A percentile compares a stretch with the other conserved stretches of the same genome.
These are phyloP conservation scores for Microcebus jonahi DNA, from an alignment of 2,113 vertebrate species.

Conservation along the genomic window DNA sequence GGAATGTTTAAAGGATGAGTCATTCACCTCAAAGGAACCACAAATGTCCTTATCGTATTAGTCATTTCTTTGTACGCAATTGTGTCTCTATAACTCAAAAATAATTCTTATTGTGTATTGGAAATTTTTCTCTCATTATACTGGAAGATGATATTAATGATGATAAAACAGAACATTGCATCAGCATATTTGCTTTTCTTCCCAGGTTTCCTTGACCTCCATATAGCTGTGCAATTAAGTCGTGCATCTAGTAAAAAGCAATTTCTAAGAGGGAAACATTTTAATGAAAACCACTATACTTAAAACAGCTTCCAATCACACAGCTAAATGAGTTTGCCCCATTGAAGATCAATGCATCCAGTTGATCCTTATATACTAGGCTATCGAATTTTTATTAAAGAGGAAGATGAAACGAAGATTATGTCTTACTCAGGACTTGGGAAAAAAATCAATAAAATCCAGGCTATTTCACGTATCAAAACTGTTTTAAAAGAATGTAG, in stretches of 20 bases:
- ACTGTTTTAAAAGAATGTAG: background rate
- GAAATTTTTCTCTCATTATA: background rate
- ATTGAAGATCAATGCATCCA: background rate
- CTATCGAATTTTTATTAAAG: background rate
- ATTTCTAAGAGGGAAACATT: conserved; percentile 27
- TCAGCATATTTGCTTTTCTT: conserved; percentile 3
- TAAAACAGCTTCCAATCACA: background rate
- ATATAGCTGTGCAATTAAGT: background rate
- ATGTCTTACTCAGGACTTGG: background rate
- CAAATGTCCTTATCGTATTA: background rate
- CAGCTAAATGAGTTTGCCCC: background rate
- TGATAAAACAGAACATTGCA: conserved; percentile 20
- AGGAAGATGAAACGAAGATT: background rate
- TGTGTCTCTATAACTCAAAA: background rate
- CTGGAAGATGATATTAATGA: background rate
- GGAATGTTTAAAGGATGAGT: background rate
- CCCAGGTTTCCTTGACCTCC: background rate
- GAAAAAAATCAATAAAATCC: background rate
- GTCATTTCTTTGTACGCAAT: conserved; percentile 23
- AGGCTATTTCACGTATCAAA: background rate
- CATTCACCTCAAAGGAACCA: background rate
- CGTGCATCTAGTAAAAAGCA: background rate
- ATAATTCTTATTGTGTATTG: background rate
- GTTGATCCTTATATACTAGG: too few relatives aligned
- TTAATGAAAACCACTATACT: background rate